These are phyloP conservation scores for Teleiodes luculella DNA, from an alignment of 2,888 invertebrate genomes.

Conservation along the genomic window DNA sequence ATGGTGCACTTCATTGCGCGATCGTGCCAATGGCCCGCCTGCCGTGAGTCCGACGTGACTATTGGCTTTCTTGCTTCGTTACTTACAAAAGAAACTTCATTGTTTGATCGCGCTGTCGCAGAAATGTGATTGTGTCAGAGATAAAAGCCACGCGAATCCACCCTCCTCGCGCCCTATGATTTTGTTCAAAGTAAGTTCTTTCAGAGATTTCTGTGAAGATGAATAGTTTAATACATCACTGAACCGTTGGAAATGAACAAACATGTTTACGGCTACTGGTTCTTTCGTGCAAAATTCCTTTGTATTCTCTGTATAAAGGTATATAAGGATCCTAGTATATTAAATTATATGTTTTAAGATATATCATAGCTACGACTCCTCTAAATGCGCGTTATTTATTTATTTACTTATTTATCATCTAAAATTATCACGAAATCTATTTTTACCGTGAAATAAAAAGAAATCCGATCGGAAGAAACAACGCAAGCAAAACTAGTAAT, in stretches of 20 bases:
- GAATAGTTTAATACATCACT: background rate
- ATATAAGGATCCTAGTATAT: too few species aligned
- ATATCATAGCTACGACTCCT: too few species aligned
- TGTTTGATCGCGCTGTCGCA: constrained; percentile 7
- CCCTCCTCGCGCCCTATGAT: constrained; percentile 1
- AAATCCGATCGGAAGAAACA: too few species aligned
- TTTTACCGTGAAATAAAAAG: too few species aligned
- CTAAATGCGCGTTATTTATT: too few species aligned
- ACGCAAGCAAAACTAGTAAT: too few species aligned
- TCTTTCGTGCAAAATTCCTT: background rate
- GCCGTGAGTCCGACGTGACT: constrained; percentile 11
- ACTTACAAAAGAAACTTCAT: constrained; percentile 11
- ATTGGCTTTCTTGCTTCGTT: constrained; percentile 22
- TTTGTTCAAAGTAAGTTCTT: constrained; percentile 5
- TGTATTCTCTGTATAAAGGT: too few species aligned
- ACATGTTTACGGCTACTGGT: background rate
- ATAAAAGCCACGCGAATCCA: constrained; percentile 11
- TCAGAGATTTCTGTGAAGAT: constrained; percentile 5
- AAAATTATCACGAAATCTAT: too few species aligned
- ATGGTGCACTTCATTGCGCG: constrained; percentile 14
- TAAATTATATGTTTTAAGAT: too few species aligned
- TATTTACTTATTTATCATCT: too few species aligned
- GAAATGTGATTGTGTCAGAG: constrained; percentile 11
- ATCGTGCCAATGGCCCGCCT: constrained; percentile 11
- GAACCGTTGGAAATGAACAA: background rate